Evolutionary conservation across 92 coral and sea anemone genomes (phyloP).

Genomic region (Meandrina meandrites): DNA sequence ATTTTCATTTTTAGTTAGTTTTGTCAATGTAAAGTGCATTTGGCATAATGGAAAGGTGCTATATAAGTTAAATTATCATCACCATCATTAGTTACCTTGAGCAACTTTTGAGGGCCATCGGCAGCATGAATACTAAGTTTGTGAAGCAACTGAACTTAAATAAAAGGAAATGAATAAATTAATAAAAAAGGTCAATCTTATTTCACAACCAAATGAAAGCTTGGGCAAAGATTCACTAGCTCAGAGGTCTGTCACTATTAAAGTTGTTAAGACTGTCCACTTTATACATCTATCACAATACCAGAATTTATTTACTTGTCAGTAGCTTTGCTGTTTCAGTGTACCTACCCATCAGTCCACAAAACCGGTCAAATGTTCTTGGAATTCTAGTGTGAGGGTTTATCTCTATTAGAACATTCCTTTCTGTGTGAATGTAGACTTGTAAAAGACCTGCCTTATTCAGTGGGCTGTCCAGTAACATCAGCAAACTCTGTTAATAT

Average conservation of each 20-base stretch:
- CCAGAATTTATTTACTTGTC: not conserved
- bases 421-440: constrained; percentile 94
- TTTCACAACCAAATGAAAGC: not conserved
- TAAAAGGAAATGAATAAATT: not conserved
- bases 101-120: constrained; percentile 92
- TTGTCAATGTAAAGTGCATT: too few relatives aligned
- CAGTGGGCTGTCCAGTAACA: constrained; percentile 96
- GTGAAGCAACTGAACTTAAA: constrained; percentile 89
- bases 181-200: too few relatives aligned
- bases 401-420: constrained; percentile 89
- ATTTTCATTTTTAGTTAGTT: too few relatives aligned
- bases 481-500: constrained; percentile 76
- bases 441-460: constrained; percentile 96
- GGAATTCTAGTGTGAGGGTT: constrained; percentile 99
- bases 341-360: constrained; percentile 98
- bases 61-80: too few relatives aligned
- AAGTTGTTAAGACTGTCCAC: not conserved
- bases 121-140: constrained; percentile 97
- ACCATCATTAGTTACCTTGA: constrained; percentile 62
- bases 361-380: constrained; percentile 96
- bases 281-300: not conserved
- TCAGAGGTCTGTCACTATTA: not conserved
- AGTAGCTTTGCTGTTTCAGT: not conserved
- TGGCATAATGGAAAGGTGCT: too few relatives aligned
- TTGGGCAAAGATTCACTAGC: not conserved